Conservation (phyloP, 2,113 vertebrate species). For the Pleuronectes platessa region DNA sequence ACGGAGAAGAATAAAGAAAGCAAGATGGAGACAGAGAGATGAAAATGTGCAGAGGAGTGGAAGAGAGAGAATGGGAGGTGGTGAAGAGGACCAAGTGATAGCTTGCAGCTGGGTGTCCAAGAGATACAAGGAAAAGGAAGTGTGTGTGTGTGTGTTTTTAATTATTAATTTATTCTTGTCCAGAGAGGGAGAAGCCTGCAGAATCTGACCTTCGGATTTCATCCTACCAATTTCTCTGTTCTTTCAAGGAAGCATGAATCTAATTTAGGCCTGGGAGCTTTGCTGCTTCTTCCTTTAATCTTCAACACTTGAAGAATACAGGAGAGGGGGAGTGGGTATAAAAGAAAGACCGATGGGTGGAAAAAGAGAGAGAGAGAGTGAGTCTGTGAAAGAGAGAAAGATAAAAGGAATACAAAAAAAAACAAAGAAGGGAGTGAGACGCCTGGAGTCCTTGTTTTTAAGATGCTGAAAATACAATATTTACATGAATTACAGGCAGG, state of each 20-base stretch:
- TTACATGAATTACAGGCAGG: slow-evolving; percentile 34
- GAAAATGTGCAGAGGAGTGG: background rate
- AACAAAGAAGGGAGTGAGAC: slow-evolving; percentile 23
- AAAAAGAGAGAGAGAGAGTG: slow-evolving; percentile 5
- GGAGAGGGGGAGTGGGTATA: slow-evolving; percentile 35
- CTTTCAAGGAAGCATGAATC: slow-evolving; percentile 80
- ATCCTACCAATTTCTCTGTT: slow-evolving; percentile 76
- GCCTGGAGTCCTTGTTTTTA: slow-evolving; percentile 28
- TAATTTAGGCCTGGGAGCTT: slow-evolving; percentile 79
- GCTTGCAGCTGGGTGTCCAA: slow-evolving; percentile 5
- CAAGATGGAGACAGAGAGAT: background rate
- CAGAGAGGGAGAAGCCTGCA: slow-evolving; percentile 31
- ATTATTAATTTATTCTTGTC: slow-evolving; percentile 48
- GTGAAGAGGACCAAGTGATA: background rate
- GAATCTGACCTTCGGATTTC: slow-evolving; percentile 79
- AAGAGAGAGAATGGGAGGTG: background rate
- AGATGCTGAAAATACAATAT: slow-evolving; percentile 43
- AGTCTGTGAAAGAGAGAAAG: slow-evolving; percentile 8
- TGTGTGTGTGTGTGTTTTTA: slow-evolving; percentile 11
- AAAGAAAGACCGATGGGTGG: slow-evolving; percentile 21
- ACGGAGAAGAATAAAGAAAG: background rate
- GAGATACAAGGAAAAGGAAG: slow-evolving; percentile 1
- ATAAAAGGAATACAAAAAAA: slow-evolving; percentile 11
- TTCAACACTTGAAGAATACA: slow-evolving; percentile 72
- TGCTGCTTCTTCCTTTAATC: slow-evolving; percentile 76